Evolutionary conservation across 2,113 vertebrate species (phyloP), one percentile per base, ranked within the genome.

Genomic region (Axis porcinus): DNA sequence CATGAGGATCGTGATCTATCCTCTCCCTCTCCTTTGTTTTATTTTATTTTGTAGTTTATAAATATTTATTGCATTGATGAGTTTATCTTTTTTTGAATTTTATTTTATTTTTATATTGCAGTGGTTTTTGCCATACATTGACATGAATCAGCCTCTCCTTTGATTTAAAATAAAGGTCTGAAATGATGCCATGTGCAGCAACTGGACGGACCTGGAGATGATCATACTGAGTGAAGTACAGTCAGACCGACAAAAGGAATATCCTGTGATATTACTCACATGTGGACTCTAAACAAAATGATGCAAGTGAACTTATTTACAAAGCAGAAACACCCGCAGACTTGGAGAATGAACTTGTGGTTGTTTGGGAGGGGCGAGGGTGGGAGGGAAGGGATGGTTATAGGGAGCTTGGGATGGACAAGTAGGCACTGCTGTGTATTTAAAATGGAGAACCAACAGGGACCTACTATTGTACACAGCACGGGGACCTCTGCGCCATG

Each of bases 381-480:
- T 11, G 45, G 28, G 16, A 30, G 45, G 78, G 45, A 33, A 47
- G 45, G 47, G 28, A 6, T 0, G 16, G 78, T 12, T 3, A 21
- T 3, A 21, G 78, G 45, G 76, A 17, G 43, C 10, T 28, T 47
- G 14, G 15, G 43, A 19, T 9, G 40, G 43, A 16, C 43, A 5
- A 6, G 40, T 2, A 0, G 25, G 8, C 25, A 8, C 25, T 16
- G 74, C 23, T 43, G 2, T 3, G 33, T 16, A 16, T 45, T 78
- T 28, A 2, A 45, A 9, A 16, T 9, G 76, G 76, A 16, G 14
- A 30, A 15, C 27, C 14, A 30, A 28, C 13, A 16, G 16, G 74
- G 74, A 9, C 76, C 27, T 2, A 0, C 25, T 2, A 0, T 16
- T 7, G 74, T 1, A 16, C 16, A 11, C 16, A 11, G 19, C 19